Conservation (phyloP, 2,797 vertebrate genomes). For the Pseudopleuronectes americanus region DNA sequence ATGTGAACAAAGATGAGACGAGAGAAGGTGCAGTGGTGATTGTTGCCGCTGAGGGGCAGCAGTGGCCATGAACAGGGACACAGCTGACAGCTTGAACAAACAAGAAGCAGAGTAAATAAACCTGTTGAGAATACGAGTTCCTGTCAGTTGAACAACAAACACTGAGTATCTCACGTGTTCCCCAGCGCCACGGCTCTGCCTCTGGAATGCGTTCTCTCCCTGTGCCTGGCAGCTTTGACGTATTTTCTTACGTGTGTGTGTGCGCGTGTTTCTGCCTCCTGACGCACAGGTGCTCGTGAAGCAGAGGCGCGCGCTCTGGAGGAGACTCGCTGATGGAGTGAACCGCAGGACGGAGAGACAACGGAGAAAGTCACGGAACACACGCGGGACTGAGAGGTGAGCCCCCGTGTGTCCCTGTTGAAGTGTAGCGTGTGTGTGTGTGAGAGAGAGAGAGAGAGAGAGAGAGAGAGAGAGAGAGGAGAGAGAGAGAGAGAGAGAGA, state of each 20-base stretch:
- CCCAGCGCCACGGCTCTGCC: not conserved
- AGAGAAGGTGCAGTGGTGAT: conserved; percentile 5
- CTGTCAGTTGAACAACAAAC: not conserved
- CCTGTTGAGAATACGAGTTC: conserved; percentile 38
- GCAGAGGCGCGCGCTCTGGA: conserved; percentile 27
- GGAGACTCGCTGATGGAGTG: conserved; percentile 42
- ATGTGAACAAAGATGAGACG: not conserved
- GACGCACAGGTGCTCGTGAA: conserved; percentile 60
- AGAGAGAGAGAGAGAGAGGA: too few relatives aligned
- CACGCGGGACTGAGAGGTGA: conserved; percentile 57
- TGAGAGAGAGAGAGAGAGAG: not conserved
- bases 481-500: not conserved
- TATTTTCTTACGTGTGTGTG: not conserved
- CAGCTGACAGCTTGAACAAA: not conserved
- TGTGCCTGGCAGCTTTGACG: not conserved
- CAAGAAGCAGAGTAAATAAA: not conserved
- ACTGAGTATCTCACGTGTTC: not conserved
- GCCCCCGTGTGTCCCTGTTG: not conserved
- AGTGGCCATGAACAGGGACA: conserved; percentile 8
- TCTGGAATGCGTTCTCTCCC: not conserved
- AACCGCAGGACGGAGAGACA: conserved; percentile 69
- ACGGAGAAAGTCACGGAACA: conserved; percentile 15
- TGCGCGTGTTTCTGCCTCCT: conserved; percentile 35
- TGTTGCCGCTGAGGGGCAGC: conserved; percentile 40
- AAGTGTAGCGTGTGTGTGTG: not conserved